These are phyloP conservation scores for Euura lappo DNA, from an alignment of 1,140 invertebrate species.

Conservation along the genomic window DNA sequence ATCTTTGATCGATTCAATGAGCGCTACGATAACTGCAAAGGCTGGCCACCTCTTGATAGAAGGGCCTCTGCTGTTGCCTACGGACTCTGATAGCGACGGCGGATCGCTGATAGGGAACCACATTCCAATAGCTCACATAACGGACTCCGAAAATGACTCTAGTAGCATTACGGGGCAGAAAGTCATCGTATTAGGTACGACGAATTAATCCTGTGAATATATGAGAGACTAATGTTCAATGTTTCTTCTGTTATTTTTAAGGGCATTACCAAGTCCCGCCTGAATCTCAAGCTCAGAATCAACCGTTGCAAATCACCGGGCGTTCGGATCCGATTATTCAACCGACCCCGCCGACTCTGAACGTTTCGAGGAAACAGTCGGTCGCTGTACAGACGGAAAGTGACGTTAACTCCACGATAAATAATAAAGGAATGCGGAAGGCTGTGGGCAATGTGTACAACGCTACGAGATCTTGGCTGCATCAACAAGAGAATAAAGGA, in stretches of 20 bases:
- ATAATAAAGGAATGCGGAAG: slow-evolving; percentile 34
- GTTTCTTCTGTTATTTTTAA: slow-evolving; percentile 51
- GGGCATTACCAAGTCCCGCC: slow-evolving; percentile 81
- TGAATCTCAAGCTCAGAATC: slow-evolving; percentile 52
- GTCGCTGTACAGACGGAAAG: slow-evolving; percentile 26
- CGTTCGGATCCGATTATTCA: slow-evolving; percentile 57
- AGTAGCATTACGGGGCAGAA: slow-evolving; percentile 35
- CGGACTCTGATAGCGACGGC: slow-evolving; percentile 43
- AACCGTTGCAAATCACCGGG: slow-evolving; percentile 64
- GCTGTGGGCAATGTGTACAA: slow-evolving; percentile 31
- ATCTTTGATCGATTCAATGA: slow-evolving; percentile 87
- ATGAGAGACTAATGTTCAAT: neutral
- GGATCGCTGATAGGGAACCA: slow-evolving; percentile 36
- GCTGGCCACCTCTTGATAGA: slow-evolving; percentile 70
- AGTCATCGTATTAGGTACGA: slow-evolving; percentile 50
- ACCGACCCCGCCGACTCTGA: slow-evolving; percentile 32
- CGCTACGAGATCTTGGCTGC: slow-evolving; percentile 63
- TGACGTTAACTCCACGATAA: slow-evolving; percentile 20
- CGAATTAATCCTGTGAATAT: slow-evolving; percentile 28
- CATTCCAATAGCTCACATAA: slow-evolving; percentile 27
- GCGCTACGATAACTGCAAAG: slow-evolving; percentile 72
- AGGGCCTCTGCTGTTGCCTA: slow-evolving; percentile 64
- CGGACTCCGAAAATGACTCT: slow-evolving; percentile 36
- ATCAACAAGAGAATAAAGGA: slow-evolving; percentile 73
- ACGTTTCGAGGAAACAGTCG: slow-evolving; percentile 35